Evolutionary conservation across 2,888 invertebrate species (phyloP).

Genomic region (Chorisops tibialis): DNA sequence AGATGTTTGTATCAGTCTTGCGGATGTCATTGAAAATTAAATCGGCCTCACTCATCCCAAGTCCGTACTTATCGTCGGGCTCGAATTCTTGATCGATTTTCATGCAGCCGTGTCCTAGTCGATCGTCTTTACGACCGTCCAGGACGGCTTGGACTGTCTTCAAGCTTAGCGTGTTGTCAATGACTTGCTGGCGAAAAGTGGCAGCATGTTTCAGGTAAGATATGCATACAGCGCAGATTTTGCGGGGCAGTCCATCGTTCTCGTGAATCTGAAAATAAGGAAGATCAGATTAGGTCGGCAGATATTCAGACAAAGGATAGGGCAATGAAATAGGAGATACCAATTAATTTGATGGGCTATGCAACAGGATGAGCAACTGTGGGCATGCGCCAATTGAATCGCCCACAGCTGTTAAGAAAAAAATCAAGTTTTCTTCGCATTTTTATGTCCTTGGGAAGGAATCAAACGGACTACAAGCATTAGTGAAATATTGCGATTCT

Average conservation of each 20-base stretch:
- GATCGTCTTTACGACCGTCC: neutral
- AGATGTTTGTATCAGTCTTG: conserved; percentile 42
- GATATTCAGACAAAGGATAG: no score
- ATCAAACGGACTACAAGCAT: no score
- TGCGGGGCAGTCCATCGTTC: conserved; percentile 47
- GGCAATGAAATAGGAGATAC: no score
- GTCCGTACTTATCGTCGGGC: neutral
- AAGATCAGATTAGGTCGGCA: no score
- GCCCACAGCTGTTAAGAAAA: no score
- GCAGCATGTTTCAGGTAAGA: conserved; percentile 51
- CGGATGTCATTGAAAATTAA: conserved; percentile 42
- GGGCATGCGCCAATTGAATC: no score
- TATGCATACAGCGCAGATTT: conserved; percentile 50
- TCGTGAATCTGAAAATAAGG: conserved; percentile 40
- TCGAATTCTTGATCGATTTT: neutral
- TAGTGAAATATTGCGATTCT: neutral
- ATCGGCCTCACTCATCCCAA: conserved; percentile 42
- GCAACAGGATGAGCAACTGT: no score
- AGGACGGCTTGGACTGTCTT: conserved; percentile 36
- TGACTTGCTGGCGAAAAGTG: conserved; percentile 49
- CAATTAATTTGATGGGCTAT: no score
- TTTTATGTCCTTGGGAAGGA: no score
- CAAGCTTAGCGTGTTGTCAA: conserved; percentile 44
- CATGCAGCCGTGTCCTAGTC: neutral
- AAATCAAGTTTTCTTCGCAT: no score